Evolutionary conservation across 2,113 vertebrate genomes (phyloP), one percentile per base, ranked within the genome.

Genomic region (Brachypteracias leptosomus): DNA sequence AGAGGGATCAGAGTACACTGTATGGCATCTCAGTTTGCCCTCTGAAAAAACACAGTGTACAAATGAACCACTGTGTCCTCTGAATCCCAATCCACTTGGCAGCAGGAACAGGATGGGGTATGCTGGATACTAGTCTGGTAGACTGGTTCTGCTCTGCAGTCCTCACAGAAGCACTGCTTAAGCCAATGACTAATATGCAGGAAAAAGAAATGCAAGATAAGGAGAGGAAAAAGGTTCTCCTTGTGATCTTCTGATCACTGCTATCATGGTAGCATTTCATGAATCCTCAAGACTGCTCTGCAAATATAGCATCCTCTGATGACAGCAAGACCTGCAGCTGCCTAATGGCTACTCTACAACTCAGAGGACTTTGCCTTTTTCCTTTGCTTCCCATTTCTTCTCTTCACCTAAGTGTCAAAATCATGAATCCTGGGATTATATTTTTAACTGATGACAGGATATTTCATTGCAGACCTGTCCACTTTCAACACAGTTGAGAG

Each of bases 351-450:
- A 24, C 26, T 79, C 57, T 35, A 47, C 28, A 80, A 62, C 31
- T 70, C 62, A 47, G 58, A 88, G n/a, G 22, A 63, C 71, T 90
- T 70, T 55, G 63, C 58, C 15, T 65, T 75, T 78, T 89, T 52
- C 47, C 18, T 94, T 85, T 76, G 9, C 57, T 93, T 93, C 49
- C 29, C 63, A 86, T 71, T 94, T 91, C 63, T 96, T 96, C 85
- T 94, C 72, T 95, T 96, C 93, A 95, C 72, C 36, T 81, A 95
- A 68, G 49, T 73, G 26, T 74, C 71, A 52, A 84, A 95, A 83
- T 42, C 22, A 52, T 76, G 40, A 87, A 86, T 54, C 25, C 49
- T 61, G n/a, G 14, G 47, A 77, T 66, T 76, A 51, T 62, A 86
- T 40, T 75, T 88, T 87, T 36, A 86, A 52, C 38, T 24, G 49